Base-by-base conservation (phyloP, 2,113 vertebrate species). In the Echinops telfairi region DNA sequence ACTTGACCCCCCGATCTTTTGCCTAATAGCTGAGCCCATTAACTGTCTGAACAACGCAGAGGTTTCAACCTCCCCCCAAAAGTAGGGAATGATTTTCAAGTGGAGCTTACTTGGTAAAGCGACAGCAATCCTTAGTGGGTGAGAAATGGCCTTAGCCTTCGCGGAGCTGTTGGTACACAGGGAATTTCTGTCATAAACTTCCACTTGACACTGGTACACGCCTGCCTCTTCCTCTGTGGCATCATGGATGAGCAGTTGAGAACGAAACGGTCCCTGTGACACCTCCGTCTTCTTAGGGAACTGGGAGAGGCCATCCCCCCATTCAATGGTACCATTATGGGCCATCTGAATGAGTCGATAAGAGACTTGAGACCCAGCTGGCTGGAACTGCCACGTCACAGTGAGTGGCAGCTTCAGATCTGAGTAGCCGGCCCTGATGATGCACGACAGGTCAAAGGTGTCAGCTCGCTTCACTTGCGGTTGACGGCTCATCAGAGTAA, bases 301-400 rank as follows among this genome's bases (percentile, higher is more conserved):
- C 64, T 47, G 97, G 0, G 96, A 36, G 62, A 95, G 97, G 0
- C 92, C 64, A 10, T 84, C 53, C 0, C 95, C 97, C 99, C 99
- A 99, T 60, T 95, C 93, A 73, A 98, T 66, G 0, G 92, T 60
- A 16, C 99, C 98, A 0, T 87, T 71, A 0, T 97, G 97, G 88
- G 78, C 58, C 82, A 98, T 47, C 4, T 6, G 97, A 57, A 98
- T 88, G 70, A 99, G 97, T 66, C 94, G 86, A 0, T 97, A 97
- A 23, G 84, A 94, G 83, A 3, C 68, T 0, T 0, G 4, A 0
- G 79, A 38, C 0, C n/a, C 23, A 0, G 2, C 82, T 3, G 95
- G 97, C 86, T 96, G 97, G 96, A 99, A 98, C 5, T 95, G 97
- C 99, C 99, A 99, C 0, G 23, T 92, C 86, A 99, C 88, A 0